A percentile compares a stretch with the other conserved stretches of the same genome.
These are phyloP conservation scores for Tetraodon nigroviridis DNA, from an alignment of 2,113 vertebrate species.

Conservation along the genomic window DNA sequence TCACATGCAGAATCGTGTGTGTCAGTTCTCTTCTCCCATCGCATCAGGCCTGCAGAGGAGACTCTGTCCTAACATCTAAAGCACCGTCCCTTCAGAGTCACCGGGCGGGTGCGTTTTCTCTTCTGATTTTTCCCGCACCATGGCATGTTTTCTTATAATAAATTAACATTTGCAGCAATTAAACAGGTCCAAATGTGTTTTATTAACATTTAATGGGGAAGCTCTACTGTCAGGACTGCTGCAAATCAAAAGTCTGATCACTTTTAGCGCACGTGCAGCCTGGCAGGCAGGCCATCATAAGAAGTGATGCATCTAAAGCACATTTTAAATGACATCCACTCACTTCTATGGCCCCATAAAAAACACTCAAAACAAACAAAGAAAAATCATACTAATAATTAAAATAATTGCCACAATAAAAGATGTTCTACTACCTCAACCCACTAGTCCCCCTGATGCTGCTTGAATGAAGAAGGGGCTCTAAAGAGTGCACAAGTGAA, in stretches of 20 bases:
- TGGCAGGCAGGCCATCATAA: not conserved
- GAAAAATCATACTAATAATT: constrained; percentile 25
- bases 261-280: constrained; percentile 17
- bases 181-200: too few relatives aligned
- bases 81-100: too few relatives aligned
- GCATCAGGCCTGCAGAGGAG: constrained; percentile 18
- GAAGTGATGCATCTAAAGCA: constrained; percentile 57
- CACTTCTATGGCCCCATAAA: constrained; percentile 57
- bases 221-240: not conserved
- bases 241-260: constrained; percentile 7
- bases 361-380: constrained; percentile 42
- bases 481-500: not conserved
- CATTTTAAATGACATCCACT: constrained; percentile 67
- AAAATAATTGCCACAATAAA: constrained; percentile 41
- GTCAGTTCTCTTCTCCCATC: constrained; percentile 15
- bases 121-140: too few relatives aligned
- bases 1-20: constrained; percentile 24
- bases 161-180: too few relatives aligned
- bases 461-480: too few relatives aligned
- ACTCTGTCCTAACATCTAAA: not conserved
- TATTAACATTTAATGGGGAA: too few relatives aligned
- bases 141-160: too few relatives aligned
- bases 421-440: constrained; percentile 8
- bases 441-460: not conserved
- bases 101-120: too few relatives aligned